Base-by-base conservation (phyloP, 2,888 invertebrate genomes). In the Baccha elongata region DNA sequence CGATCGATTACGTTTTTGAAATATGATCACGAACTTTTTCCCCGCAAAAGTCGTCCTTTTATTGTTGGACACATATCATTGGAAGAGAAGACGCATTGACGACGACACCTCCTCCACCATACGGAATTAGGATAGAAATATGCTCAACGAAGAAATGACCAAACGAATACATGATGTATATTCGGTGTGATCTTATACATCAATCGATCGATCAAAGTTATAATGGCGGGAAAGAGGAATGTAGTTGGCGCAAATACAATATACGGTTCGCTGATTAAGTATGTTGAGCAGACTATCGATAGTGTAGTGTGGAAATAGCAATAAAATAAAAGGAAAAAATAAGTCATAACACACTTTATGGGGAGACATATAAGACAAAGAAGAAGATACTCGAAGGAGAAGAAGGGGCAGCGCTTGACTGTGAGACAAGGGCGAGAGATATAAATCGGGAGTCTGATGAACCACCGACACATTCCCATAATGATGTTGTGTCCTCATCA, bases 1-100 rank as follows among this genome's bases (percentile, higher is more conserved):
- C 85, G 86, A 87, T 85, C 86, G 88, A 88, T 88, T 87, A 86
- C 81, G 85, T 79, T 85, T 86, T 86, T 86, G 83, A 86, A 86
- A 86, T 87, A 87, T 85, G 85, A 86, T 85, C 86, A 86, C 87
- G 86, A 86, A 85, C 85, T 78, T 65, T 65, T 67, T 35, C 53
- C 53, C 53, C 75, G 79, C 68, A 71, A 78, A 76, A 67, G 68
- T 81, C 64, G 17, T 62, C 21, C 26, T 60, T 60, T 60, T 32
- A 55, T 13, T 21, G 11, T 23, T 44, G 48, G 58, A 32, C 26
- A 68, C 37, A 58, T 6, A 15, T 8, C 11, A 17, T 8, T 11
- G 19, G 4, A 26, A 17, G 8, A 13, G 15, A 6, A 32, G 50
- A 29, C 23, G 53, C 65, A 11, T 7, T n/a, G 26, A 60, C 8